Evolutionary conservation across 2,113 vertebrate species (phyloP), one percentile per base, ranked within the genome.

Genomic region (Excalfactoria chinensis): DNA sequence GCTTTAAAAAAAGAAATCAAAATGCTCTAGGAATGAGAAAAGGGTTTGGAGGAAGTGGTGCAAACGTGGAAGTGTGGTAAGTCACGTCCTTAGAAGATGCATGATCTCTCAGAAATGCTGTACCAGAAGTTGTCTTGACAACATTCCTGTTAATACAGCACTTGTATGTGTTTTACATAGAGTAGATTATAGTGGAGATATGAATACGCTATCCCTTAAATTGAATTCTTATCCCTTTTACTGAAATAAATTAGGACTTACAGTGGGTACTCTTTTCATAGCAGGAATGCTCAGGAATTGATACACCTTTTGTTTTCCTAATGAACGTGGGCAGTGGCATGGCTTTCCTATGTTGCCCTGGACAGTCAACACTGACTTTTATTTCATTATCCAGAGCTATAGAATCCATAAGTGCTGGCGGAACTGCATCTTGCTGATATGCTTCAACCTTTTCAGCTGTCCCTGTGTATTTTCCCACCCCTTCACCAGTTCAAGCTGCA

Each of bases 101-200:
- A 56, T 20, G 3, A 78, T 72, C 51, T 82, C 63, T 88, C 32
- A 41, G 49, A 72, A 72, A 30, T 82, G 25, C 59, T 72, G 25
- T 49, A 84, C 17, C 68, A 49, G 74, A 94, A 90, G 7, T 86
- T 90, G 63, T 69, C 77, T 76, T 94, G 80, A 82, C 77, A 79
- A 62, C 25, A 75, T 70, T 88, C 34, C 37, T 41, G 28, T 59
- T 70, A 63, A 92, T 53, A 34, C n/a, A 68, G 44, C 60, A 44
- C 53, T 86, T 78, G 60, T 59, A 44, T 68, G 34, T 77, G 9
- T 75, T 90, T 81, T 66, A 88, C 35, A 16, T 55, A 67, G 14
- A 78, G 26, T 5, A 66, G 44, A 44, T 62, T 77, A 64, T 82
- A 86, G 81, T 2, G 7, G 49, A 11, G 6, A 49, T 70, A 59